These are phyloP conservation scores for Chelon auratus DNA, from an alignment of 2,797 vertebrate genomes.

Conservation along the genomic window DNA sequence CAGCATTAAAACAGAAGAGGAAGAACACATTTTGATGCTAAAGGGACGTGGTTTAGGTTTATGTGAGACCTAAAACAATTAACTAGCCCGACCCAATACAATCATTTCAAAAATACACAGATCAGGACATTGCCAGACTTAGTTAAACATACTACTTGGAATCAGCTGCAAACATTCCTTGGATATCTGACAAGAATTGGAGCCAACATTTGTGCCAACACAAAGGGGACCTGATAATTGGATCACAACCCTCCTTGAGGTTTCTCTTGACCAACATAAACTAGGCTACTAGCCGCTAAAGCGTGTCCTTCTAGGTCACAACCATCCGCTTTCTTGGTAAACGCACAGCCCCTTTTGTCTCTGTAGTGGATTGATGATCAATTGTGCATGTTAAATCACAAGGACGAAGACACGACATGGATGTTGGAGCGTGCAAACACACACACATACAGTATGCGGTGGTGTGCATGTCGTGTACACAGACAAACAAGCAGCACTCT, in stretches of 20 bases:
- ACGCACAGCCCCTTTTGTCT: slow-evolving; percentile 12
- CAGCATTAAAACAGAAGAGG: no score
- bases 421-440: slow-evolving; percentile 28
- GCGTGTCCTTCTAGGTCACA: slow-evolving; percentile 57
- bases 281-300: slow-evolving; percentile 35
- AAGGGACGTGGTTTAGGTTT: no score
- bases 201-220: neutral
- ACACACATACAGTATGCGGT: slow-evolving; percentile 3
- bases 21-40: no score
- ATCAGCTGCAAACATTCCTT: neutral
- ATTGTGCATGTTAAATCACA: slow-evolving; percentile 53
- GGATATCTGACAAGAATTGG: neutral
- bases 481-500: slow-evolving; percentile 53
- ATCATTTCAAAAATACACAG: no score
- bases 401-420: slow-evolving; percentile 56
- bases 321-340: slow-evolving; percentile 9
- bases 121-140: no score
- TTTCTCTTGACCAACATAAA: slow-evolving; percentile 42
- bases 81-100: no score
- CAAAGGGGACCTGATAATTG: neutral
- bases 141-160: neutral
- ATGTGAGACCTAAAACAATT: no score
- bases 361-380: slow-evolving; percentile 60
- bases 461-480: slow-evolving; percentile 22
- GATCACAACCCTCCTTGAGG: slow-evolving; percentile 5